These are phyloP conservation scores for Chloroclysta siterata DNA, from an alignment of 2,888 invertebrate genomes.

Conservation along the genomic window DNA sequence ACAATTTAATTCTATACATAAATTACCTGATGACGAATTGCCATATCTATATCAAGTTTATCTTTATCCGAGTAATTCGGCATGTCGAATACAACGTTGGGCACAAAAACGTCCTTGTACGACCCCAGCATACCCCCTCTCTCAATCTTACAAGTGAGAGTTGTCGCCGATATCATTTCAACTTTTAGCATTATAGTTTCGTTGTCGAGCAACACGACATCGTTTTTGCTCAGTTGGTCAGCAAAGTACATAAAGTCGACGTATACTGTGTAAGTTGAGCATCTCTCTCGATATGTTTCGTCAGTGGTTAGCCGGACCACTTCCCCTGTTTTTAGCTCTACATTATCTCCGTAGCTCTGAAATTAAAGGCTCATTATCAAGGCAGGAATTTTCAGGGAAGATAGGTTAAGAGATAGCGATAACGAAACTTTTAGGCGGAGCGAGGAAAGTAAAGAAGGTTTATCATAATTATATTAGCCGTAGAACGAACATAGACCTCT, in stretches of 20 bases:
- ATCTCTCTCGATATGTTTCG: slow-evolving; percentile 82
- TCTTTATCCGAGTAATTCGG: slow-evolving; percentile 71
- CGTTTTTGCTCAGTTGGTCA: slow-evolving; percentile 78
- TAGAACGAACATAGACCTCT: too few relatives aligned
- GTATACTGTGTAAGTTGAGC: slow-evolving; percentile 82
- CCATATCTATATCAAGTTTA: slow-evolving; percentile 64
- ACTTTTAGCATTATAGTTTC: slow-evolving; percentile 91
- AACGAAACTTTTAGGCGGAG: neutral
- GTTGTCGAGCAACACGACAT: slow-evolving; percentile 84
- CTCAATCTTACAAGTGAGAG: slow-evolving; percentile 72
- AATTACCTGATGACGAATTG: slow-evolving; percentile 66
- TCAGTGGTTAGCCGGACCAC: slow-evolving; percentile 81
- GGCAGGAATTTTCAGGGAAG: neutral
- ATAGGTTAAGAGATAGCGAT: neutral
- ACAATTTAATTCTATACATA: too few relatives aligned
- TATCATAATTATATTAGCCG: too few relatives aligned
- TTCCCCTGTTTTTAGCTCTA: slow-evolving; percentile 74
- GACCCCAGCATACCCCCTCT: slow-evolving; percentile 73
- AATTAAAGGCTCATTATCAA: slow-evolving; percentile 34
- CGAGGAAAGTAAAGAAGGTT: neutral
- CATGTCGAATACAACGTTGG: slow-evolving; percentile 69
- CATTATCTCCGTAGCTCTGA: slow-evolving; percentile 65
- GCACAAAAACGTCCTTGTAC: slow-evolving; percentile 72
- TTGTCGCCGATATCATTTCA: slow-evolving; percentile 72
- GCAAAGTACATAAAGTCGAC: slow-evolving; percentile 82